These are phyloP conservation scores for Buceros bicornis DNA, from an alignment of 2,797 vertebrate species.

Conservation along the genomic window DNA sequence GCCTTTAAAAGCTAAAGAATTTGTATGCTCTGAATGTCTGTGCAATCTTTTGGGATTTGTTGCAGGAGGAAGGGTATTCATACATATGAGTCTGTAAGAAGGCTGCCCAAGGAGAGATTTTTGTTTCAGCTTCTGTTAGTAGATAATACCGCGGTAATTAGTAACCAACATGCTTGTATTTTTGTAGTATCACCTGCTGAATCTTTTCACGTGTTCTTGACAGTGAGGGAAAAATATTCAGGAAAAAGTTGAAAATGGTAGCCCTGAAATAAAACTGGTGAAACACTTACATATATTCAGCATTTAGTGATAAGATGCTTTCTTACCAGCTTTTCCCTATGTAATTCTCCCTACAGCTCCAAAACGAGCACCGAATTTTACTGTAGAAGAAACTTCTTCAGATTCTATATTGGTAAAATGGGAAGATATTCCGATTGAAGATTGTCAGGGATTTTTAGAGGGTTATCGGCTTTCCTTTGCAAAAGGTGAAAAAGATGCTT, in stretches of 20 bases:
- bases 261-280: not conserved
- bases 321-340: not conserved
- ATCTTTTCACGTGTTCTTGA: not conserved
- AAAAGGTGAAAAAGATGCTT: slow-evolving; percentile 80
- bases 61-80: not conserved
- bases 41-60: not conserved
- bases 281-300: not conserved
- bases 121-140: not conserved
- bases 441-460: slow-evolving; percentile 81
- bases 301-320: not conserved
- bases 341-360: slow-evolving; percentile 70
- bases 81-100: not conserved
- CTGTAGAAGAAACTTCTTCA: slow-evolving; percentile 80
- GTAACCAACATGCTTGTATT: not conserved
- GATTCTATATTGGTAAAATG: slow-evolving; percentile 83
- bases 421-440: slow-evolving; percentile 80
- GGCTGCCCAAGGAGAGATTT: not conserved
- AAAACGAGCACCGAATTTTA: slow-evolving; percentile 78
- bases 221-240: not conserved
- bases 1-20: not conserved
- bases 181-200: not conserved
- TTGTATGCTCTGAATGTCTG: not conserved
- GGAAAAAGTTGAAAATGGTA: not conserved
- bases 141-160: not conserved
- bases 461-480: slow-evolving; percentile 83